These are phyloP conservation scores for Cinara cedri DNA, from an alignment of 2,888 invertebrate species.

Conservation along the genomic window DNA sequence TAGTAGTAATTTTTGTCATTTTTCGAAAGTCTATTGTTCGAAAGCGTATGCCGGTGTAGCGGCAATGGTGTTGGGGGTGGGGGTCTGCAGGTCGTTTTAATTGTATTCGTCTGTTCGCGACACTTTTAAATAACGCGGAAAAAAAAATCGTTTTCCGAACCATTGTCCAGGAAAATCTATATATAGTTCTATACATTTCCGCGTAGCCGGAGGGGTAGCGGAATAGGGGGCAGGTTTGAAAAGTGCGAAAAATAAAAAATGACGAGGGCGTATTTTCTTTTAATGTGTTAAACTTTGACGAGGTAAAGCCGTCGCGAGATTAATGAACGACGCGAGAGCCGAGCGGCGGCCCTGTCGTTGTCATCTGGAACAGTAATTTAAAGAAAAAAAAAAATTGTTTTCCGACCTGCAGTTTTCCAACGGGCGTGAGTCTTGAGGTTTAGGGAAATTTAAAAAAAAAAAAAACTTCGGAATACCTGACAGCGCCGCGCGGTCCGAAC, in stretches of 20 bases:
- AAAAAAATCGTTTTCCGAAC: constrained; percentile 48
- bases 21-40: constrained; percentile 24
- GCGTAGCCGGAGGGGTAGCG: background rate
- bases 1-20: constrained; percentile 32
- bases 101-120: constrained; percentile 44
- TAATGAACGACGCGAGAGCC: constrained; percentile 24
- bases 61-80: background rate
- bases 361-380: constrained; percentile 10
- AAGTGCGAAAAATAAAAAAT: constrained; percentile 13
- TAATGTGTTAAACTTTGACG: constrained; percentile 47
- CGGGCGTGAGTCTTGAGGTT: background rate
- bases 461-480: constrained; percentile 14
- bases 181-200: background rate
- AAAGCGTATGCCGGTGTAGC: background rate
- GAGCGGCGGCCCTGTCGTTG: constrained; percentile 13
- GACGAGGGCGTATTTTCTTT: constrained; percentile 28
- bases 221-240: too few relatives aligned
- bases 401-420: constrained; percentile 1
- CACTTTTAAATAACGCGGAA: constrained; percentile 34
- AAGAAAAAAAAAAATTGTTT: constrained; percentile 30
- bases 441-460: background rate
- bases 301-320: constrained; percentile 36
- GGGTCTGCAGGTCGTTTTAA: constrained; percentile 9
- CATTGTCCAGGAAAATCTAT: constrained; percentile 40
- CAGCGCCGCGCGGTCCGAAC: too few relatives aligned